Percentiles rank a stretch among this genome's conserved stretches.
These are phyloP conservation scores for Hoplostethus mediterraneus DNA, from an alignment of 2,797 vertebrate genomes.

Conservation along the genomic window DNA sequence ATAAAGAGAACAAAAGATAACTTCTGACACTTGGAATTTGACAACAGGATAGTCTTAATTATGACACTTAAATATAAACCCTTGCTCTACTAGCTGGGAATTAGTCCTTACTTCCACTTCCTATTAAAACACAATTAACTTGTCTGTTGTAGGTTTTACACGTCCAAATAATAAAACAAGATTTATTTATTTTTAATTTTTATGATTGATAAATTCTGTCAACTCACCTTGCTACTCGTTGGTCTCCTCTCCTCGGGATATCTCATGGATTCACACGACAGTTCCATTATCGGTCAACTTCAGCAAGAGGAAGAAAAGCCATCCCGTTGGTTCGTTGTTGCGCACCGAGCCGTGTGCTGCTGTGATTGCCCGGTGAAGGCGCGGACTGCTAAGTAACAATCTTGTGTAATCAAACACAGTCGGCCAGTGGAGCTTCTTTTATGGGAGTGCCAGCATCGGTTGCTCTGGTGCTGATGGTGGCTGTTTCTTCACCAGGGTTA, in stretches of 20 bases:
- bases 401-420: conserved; percentile 64
- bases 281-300: conserved; percentile 60
- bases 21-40: no score
- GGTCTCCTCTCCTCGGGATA: conserved; percentile 70
- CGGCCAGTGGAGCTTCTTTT: conserved; percentile 61
- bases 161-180: no score
- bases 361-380: conserved; percentile 8
- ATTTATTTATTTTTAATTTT: no score
- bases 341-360: neutral
- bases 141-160: no score
- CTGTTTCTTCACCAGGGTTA: neutral
- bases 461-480: conserved; percentile 65
- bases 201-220: neutral
- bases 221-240: conserved; percentile 73
- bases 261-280: conserved; percentile 59
- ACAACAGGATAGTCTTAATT: no score
- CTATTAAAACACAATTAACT: no score
- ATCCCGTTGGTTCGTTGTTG: neutral
- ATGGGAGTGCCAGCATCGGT: conserved; percentile 68
- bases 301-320: neutral
- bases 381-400: conserved; percentile 64
- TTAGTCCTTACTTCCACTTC: no score
- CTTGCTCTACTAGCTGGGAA: no score
- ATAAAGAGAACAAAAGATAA: no score
- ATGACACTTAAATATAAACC: no score